Percentiles rank a stretch among this genome's conserved stretches.
Conservation (phyloP, 2,113 vertebrate species). For the Cairina moschata region DNA sequence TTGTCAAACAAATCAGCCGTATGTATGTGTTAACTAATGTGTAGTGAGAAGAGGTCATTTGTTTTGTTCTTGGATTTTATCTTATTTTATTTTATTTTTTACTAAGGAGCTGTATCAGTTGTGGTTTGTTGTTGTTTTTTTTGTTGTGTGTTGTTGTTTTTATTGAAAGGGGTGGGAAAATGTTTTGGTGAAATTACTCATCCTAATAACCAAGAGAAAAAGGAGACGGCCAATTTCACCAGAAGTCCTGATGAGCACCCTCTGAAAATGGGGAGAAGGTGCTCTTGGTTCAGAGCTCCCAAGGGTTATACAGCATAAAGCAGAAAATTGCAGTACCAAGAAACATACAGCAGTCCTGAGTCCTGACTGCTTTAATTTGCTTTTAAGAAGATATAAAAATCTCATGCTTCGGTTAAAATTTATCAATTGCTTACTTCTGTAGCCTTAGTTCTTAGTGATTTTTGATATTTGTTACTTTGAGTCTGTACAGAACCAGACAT, state of each 20-base stretch:
- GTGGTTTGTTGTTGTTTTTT: no score
- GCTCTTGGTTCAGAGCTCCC: background rate
- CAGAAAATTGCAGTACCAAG: background rate
- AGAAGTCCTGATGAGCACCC: background rate
- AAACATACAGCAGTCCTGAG: background rate
- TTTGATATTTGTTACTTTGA: background rate
- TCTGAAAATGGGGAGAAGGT: background rate
- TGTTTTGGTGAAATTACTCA: background rate
- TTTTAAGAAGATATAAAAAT: background rate
- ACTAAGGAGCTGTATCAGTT: background rate
- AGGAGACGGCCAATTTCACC: background rate
- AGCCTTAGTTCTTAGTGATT: background rate
- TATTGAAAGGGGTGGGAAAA: background rate
- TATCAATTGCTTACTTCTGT: background rate
- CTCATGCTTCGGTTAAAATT: background rate
- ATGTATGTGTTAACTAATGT: background rate
- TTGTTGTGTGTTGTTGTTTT: background rate
- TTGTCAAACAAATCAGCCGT: background rate
- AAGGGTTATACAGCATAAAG: background rate
- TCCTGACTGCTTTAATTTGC: background rate
- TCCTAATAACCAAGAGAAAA: background rate
- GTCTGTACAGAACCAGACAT: background rate
- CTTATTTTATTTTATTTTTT: background rate
- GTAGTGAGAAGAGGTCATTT: background rate
- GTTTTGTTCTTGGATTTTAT: background rate